Evolutionary conservation across 2,888 invertebrate genomes (phyloP), one percentile per base, ranked within the genome.

Genomic region (Pristionchus exspectatus): DNA sequence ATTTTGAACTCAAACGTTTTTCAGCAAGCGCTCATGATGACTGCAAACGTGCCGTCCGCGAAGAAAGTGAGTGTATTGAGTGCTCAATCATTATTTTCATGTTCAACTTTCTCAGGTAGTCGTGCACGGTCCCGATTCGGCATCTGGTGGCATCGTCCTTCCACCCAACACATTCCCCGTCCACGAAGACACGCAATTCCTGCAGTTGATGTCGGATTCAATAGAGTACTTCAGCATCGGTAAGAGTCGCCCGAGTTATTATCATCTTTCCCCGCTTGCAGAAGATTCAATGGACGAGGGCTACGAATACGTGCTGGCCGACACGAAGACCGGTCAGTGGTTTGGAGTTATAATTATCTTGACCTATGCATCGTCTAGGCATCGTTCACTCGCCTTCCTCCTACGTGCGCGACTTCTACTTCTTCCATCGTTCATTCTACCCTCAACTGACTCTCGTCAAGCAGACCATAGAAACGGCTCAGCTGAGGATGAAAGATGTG

Each of bases 31-130:
- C 97, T 99, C 94, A 96, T 99, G 91, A 96, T 99, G 1, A 99
- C 99, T 0, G 99, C 99, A 9, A 99, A 99, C 96, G 98, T 99
- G 27, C 99, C 99, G 0, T 98, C 98, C 0, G 98, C 99, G 0
- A 99, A 99, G 96, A 99, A 99, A 96, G 98, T 87, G 69, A 56
- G 56, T 14, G 5, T 72, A 44, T 33, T 74, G 12, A 27, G n/a
- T 27, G 2, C 30, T 14, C 69, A 69, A 27, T n/a, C 30, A 16
- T 33, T 21, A 18, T 50, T 83, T n/a, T 83, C 83, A 50, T 24
- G 7, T n/a, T 14, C 33, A 50, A 2, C 0, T n/a, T 59, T 30
- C 16, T 12, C 33, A 85, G 84, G 77, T 95, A 59, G 93, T 95
- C 81, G 94, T 95, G 1, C 94, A 95, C 85, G 95, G 95, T 0